Evolutionary conservation across 2,797 vertebrate species (phyloP).

Genomic region (Enoplosus armatus): DNA sequence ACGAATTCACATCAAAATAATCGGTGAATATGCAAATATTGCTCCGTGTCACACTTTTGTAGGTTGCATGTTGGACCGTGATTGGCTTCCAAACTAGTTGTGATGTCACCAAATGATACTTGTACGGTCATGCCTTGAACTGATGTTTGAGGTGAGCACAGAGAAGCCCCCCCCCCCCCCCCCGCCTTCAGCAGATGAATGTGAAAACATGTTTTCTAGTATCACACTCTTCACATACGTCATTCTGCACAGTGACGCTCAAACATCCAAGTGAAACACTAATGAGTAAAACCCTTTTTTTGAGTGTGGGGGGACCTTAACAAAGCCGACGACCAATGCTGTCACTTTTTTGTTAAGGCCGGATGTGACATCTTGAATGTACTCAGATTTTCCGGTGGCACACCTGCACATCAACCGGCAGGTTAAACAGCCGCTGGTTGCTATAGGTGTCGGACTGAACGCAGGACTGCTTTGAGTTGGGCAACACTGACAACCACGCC

Average conservation of each 20-base stretch:
- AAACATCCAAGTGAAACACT: too few relatives aligned
- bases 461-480: slow-evolving; percentile 53
- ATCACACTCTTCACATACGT: neutral
- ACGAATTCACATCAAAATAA: neutral
- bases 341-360: neutral
- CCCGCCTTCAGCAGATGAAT: neutral
- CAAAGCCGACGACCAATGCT: neutral
- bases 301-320: too few relatives aligned
- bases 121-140: neutral
- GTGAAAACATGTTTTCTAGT: neutral
- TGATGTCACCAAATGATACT: neutral
- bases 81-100: neutral
- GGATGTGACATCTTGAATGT: neutral
- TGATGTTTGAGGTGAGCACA: neutral
- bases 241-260: too few relatives aligned
- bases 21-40: neutral
- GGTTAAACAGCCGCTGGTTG: slow-evolving; percentile 58
- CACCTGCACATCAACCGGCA: neutral
- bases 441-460: slow-evolving; percentile 35
- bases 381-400: too few relatives aligned
- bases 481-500: slow-evolving; percentile 64
- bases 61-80: neutral
- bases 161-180: neutral
- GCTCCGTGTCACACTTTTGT: neutral
- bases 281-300: too few relatives aligned